Percentiles rank a stretch among this genome's conserved stretches.
Conservation (phyloP, 2,888 invertebrate genomes). For the Temnothorax rugatulus region DNA sequence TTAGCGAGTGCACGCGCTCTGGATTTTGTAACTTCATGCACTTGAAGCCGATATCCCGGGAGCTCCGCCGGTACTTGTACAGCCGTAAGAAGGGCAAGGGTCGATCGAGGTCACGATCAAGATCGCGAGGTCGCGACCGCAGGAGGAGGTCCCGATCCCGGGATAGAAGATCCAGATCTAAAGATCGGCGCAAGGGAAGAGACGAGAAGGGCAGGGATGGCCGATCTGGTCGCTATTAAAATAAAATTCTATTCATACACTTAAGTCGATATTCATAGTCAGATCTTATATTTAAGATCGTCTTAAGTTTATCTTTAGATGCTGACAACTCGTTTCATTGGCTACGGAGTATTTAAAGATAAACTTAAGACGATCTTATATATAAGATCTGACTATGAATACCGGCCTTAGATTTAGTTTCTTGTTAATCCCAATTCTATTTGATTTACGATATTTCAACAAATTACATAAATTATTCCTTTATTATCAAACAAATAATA, state of each 20-base stretch:
- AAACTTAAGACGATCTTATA: too few relatives aligned
- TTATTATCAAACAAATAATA: background rate
- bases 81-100: conserved; percentile 89
- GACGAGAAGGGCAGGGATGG: conserved; percentile 85
- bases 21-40: conserved; percentile 99
- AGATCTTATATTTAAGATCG: too few relatives aligned
- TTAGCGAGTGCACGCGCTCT: conserved; percentile 96
- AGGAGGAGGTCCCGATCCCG: conserved; percentile 83
- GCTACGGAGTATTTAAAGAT: too few relatives aligned
- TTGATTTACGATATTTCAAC: background rate
- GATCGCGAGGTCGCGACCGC: conserved; percentile 87
- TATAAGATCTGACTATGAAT: too few relatives aligned
- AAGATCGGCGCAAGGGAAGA: conserved; percentile 83
- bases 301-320: too few relatives aligned
- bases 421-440: background rate
- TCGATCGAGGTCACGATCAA: conserved; percentile 89
- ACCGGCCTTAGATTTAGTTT: conserved; percentile 4
- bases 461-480: background rate
- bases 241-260: conserved; percentile 59
- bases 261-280: too few relatives aligned
- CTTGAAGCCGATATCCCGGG: conserved; percentile 98
- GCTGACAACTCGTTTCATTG: too few relatives aligned
- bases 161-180: conserved; percentile 81
- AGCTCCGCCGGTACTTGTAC: conserved; percentile 94
- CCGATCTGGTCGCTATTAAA: conserved; percentile 86